Conservation (phyloP, 2,797 vertebrate species). For the Schizothorax lantsangensis region DNA sequence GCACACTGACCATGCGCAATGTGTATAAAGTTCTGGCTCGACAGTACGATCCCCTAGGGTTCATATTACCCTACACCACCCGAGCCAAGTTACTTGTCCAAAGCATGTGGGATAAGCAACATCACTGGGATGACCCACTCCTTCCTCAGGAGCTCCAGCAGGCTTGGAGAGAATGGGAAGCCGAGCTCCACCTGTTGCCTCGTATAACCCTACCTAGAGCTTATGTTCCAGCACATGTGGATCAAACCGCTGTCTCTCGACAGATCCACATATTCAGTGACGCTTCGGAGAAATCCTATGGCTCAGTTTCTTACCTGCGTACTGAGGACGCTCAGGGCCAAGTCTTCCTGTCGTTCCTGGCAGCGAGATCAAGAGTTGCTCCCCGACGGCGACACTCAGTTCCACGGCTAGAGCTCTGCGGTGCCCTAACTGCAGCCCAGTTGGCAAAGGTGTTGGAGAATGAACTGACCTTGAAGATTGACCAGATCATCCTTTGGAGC, state of each 20-base stretch:
- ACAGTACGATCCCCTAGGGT: too few species aligned
- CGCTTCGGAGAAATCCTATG: conserved; percentile 25
- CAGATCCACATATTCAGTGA: conserved; percentile 1
- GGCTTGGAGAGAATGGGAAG: background rate
- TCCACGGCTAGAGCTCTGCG: conserved; percentile 30
- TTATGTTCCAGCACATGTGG: background rate
- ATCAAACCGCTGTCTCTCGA: background rate
- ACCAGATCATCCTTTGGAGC: background rate
- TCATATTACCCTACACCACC: too few species aligned
- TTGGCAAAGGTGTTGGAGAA: background rate
- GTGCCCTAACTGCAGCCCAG: conserved; percentile 32
- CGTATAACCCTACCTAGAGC: background rate
- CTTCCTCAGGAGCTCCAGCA: background rate
- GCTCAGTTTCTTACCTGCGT: conserved; percentile 34
- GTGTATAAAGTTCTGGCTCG: too few species aligned
- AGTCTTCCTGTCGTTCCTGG: conserved; percentile 2
- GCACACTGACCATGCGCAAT: too few species aligned
- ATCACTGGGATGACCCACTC: background rate
- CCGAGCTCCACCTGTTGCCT: too few species aligned
- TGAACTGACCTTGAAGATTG: conserved; percentile 21
- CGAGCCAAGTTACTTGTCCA: too few species aligned
- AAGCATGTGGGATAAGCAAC: too few species aligned
- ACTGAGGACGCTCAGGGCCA: background rate
- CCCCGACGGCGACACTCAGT: background rate
- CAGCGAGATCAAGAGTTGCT: background rate